phyloP scores from a whole-genome alignment of 2,113 vertebrate genomes.

The Thamnophis sirtalis region DNA sequence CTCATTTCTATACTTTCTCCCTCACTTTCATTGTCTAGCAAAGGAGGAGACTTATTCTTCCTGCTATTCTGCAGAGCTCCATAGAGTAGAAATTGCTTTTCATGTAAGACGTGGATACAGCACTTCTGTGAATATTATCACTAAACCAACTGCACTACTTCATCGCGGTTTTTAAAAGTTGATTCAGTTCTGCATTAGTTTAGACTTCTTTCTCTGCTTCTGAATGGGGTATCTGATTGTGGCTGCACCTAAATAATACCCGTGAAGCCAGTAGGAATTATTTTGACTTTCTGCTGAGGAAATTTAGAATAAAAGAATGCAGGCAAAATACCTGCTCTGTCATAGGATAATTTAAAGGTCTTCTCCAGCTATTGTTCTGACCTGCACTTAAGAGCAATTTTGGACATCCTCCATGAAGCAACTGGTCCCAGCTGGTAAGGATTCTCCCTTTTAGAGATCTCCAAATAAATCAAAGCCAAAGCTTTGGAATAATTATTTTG shows the following conservation, averaged over 20 bases:
- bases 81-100: neutral
- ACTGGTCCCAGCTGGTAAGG: neutral
- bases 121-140: neutral
- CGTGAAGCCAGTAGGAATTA: neutral
- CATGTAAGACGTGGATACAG: neutral
- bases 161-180: neutral
- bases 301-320: neutral
- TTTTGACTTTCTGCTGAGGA: neutral
- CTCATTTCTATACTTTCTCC: neutral
- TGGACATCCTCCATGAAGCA: constrained; percentile 2
- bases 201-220: neutral
- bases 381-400: constrained; percentile 1
- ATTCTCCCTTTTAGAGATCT: neutral
- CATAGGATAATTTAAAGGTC: constrained; percentile 7
- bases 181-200: neutral
- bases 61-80: neutral
- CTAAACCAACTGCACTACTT: no score
- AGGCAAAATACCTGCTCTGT: neutral
- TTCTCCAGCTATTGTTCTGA: neutral
- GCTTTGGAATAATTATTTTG: neutral
- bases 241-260: neutral
- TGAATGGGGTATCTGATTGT: neutral
- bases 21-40: neutral
- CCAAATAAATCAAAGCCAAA: neutral
- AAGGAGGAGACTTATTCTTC: neutral